Evolutionary conservation across 2,113 vertebrate species (phyloP).

Genomic region (Galemys pyrenaicus): DNA sequence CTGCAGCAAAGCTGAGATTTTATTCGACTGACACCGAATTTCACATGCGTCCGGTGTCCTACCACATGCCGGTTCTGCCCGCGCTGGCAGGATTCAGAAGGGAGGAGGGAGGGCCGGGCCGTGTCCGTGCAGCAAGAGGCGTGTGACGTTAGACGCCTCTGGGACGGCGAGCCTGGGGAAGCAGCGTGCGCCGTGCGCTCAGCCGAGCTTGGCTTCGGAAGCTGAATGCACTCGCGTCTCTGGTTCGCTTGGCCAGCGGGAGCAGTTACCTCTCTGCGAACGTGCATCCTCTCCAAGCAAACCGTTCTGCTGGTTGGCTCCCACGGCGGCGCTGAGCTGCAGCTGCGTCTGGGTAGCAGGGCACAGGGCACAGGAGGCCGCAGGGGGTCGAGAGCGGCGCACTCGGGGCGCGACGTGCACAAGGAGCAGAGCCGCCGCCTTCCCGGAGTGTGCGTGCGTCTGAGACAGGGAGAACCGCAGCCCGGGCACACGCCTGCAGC

Average conservation of each 20-base stretch:
- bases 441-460: not conserved
- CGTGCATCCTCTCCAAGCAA: not conserved
- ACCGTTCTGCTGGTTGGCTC: not conserved
- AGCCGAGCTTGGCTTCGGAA: not conserved
- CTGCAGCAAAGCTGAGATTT: not conserved
- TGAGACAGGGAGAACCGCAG: not conserved
- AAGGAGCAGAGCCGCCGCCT: too few species aligned
- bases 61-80: slow-evolving; percentile 9
- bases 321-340: not conserved
- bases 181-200: not conserved
- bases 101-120: not conserved
- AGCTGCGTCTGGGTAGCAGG: not conserved
- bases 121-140: not conserved
- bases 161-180: not conserved
- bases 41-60: not conserved
- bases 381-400: not conserved
- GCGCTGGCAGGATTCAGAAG: not conserved
- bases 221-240: slow-evolving; percentile 22
- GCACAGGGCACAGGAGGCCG: too few species aligned
- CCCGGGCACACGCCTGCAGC: not conserved
- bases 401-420: not conserved
- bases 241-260: not conserved
- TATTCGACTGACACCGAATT: not conserved
- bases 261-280: not conserved
- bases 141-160: not conserved